A percentile compares a stretch with the other conserved stretches of the same genome.
Conservation (phyloP, 2,797 vertebrate species). For the Chloroceryle inda region DNA sequence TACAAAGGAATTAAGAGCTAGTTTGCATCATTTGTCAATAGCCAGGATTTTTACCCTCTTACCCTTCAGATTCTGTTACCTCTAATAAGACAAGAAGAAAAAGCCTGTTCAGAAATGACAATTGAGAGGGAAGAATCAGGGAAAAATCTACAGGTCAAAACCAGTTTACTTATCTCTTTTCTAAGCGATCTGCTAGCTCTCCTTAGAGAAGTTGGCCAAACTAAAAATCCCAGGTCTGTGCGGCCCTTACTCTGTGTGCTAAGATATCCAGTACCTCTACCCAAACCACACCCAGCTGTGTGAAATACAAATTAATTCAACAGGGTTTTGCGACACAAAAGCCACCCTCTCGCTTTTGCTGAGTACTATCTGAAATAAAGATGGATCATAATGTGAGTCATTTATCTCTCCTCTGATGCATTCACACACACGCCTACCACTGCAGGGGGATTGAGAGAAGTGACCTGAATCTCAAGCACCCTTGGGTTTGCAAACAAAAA, state of each 20-base stretch:
- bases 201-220: neutral
- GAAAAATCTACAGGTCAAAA: neutral
- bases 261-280: neutral
- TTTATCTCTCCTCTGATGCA: slow-evolving; percentile 62
- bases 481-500: slow-evolving; percentile 56
- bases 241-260: neutral
- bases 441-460: slow-evolving; percentile 46
- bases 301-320: slow-evolving; percentile 10
- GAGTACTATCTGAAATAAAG: slow-evolving; percentile 49
- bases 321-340: slow-evolving; percentile 23
- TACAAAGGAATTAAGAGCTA: slow-evolving; percentile 15
- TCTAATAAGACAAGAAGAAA: neutral
- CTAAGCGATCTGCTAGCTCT: neutral
- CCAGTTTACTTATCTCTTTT: neutral
- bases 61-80: slow-evolving; percentile 6
- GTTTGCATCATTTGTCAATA: neutral
- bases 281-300: neutral
- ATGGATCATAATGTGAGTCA: slow-evolving; percentile 65
- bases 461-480: slow-evolving; percentile 72
- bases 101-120: slow-evolving; percentile 16
- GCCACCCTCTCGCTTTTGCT: slow-evolving; percentile 31
- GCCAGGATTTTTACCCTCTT: slow-evolving; percentile 12
- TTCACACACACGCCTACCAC: slow-evolving; percentile 51
- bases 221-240: neutral
- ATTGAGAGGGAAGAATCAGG: neutral